Percentiles rank a stretch among this genome's conserved stretches.
phyloP scores from a whole-genome alignment of 2,888 invertebrate species.

The Cancer borealis region DNA sequence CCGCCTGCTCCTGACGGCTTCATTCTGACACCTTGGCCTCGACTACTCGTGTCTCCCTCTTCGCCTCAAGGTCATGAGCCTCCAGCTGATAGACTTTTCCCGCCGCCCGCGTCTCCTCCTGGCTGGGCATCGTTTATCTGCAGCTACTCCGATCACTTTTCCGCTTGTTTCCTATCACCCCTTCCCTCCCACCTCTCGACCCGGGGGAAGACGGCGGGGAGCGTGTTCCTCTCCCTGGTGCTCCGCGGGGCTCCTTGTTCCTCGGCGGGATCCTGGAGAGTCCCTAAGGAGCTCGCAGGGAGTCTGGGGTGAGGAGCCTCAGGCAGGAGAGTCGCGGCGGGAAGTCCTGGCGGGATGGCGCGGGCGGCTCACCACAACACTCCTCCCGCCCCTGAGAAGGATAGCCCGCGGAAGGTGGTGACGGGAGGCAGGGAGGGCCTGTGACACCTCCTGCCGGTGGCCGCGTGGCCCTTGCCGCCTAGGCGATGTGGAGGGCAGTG shows the following conservation, averaged over 20 bases:
- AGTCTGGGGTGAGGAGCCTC: constrained; percentile 10
- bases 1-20: background rate
- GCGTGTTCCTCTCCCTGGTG: constrained; percentile 57
- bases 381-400: background rate
- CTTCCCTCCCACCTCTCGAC: background rate
- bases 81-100: background rate
- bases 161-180: background rate
- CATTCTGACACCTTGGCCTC: background rate
- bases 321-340: constrained; percentile 12
- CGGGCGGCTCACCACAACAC: background rate
- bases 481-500: constrained; percentile 14
- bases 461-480: background rate
- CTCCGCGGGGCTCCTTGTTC: constrained; percentile 63
- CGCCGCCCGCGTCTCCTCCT: background rate
- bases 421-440: constrained; percentile 15
- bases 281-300: constrained; percentile 21
- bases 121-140: constrained; percentile 28
- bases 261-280: constrained; percentile 48
- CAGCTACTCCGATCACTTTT: constrained; percentile 24
- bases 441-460: constrained; percentile 25
- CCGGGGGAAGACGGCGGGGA: constrained; percentile 38
- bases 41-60: background rate
- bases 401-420: constrained; percentile 6
- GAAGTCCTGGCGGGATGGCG: background rate
- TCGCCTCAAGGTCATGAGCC: background rate